Evolutionary conservation across 2,113 vertebrate species (phyloP), one percentile per base, ranked within the genome.

Genomic region (Mixornis gularis): DNA sequence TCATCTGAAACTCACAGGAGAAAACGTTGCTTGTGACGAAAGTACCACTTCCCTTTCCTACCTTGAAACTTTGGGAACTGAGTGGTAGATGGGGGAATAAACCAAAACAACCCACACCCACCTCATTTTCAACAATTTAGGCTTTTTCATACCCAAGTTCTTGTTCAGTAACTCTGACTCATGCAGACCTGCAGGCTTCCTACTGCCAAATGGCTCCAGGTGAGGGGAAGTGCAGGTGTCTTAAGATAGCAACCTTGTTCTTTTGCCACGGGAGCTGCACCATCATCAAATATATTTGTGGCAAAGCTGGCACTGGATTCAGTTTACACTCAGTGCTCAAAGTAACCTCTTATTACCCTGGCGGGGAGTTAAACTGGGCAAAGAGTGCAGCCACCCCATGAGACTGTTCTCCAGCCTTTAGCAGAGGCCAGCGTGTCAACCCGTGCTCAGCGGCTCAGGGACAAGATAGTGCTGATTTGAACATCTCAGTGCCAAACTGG

Each of bases 391-490:
- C 34, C 40, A 18, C 25, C 24, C 17, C 4, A 0, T 1, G 21
- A 32, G 41, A 26, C 49, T 17, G 46, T 6, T 68, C 63, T 69
- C 53, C 68, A 72, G 78, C 59, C 52, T 53, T 77, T 9, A n/a
- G 66, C 59, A 66, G 55, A 65, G 36, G 20, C 43, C 79, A 55
- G 59, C 0, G 0, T 32, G 29, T 58, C 55, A 77, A 65, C 43
- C 55, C 3, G 0, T 65, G 80, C 55, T 32, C 64, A 46, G 87
- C 0, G 0, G 53, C 59, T 32, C 0, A 0, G 51, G 63, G 63
- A 73, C 1, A 7, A 72, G 51, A 17, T 5, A 27, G 40, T 8
- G 41, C 52, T 27, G 64, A 69, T 49, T 30, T 34, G 63, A 58
- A 71, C 59, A 38, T 73, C 80, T 41, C 77, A 70, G 51, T 2